These are phyloP conservation scores for Synchiropus splendidus DNA, from an alignment of 2,113 vertebrate species.

Conservation along the genomic window DNA sequence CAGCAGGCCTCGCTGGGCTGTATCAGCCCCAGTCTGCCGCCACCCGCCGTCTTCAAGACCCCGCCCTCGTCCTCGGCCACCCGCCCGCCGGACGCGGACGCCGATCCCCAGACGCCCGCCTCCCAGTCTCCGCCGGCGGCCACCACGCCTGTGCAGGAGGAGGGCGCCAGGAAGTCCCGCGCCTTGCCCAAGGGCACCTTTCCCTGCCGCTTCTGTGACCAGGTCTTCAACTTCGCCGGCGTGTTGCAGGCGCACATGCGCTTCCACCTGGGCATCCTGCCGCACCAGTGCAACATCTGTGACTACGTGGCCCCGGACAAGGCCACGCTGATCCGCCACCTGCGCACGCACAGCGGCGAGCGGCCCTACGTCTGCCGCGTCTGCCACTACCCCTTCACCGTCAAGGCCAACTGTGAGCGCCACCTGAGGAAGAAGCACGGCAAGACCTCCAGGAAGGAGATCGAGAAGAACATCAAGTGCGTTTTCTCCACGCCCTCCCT, in stretches of 20 bases:
- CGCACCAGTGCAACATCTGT: conserved; percentile 94
- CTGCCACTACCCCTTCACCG: conserved; percentile 95
- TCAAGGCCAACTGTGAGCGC: conserved; percentile 97
- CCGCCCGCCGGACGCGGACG: conserved; percentile 11
- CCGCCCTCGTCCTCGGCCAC: conserved; percentile 64
- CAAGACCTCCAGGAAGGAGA: conserved; percentile 90
- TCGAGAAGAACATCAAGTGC: conserved; percentile 95
- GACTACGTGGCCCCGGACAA: conserved; percentile 94
- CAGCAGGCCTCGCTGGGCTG: conserved; percentile 90
- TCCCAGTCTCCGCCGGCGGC: conserved; percentile 62
- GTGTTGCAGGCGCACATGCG: conserved; percentile 89
- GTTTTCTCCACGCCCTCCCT: conserved; percentile 60
- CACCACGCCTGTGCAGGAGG: conserved; percentile 64
- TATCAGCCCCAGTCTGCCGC: conserved; percentile 85
- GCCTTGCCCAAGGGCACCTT: conserved; percentile 76
- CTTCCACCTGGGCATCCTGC: conserved; percentile 86
- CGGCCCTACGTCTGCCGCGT: conserved; percentile 94
- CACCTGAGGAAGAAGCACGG: conserved; percentile 95
- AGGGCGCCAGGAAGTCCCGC: conserved; percentile 72
- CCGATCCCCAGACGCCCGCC: conserved; percentile 72
- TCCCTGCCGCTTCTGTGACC: conserved; percentile 88
- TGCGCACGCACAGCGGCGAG: conserved; percentile 93
- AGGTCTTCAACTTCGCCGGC: conserved; percentile 85
- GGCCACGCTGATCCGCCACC: conserved; percentile 88
- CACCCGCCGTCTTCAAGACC: conserved; percentile 70